Base-by-base conservation (phyloP, 2,888 invertebrate genomes). In the Tillus elongatus region DNA sequence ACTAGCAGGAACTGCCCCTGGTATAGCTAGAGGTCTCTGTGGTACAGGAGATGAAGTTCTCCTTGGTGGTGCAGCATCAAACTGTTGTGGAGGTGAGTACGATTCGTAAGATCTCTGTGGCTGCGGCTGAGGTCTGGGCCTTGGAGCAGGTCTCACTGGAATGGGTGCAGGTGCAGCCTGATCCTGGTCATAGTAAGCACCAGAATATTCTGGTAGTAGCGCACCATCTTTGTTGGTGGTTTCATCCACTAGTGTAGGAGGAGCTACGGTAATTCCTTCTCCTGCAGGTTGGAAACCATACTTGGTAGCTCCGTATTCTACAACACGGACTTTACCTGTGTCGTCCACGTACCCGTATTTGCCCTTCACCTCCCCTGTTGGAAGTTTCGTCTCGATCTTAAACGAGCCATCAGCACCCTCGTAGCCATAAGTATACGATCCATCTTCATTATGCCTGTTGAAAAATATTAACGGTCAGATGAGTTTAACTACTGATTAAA, bases 321-420 rank as follows among this genome's bases (percentile, higher is more conserved):
- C 79, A 1, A 87, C 84, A 26, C 88, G 79, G 1, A 82, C 76
- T 72, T 85, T 75, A 55, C 90, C 79, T 36, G 75, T 70, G 55
- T 86, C 87, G 57, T 89, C 90, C 38, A 82, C 82, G 69, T 88
- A 90, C 2, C 90, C 90, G 58, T 90, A 90, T 62, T 90, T 90
- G 49, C 90, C 90, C 66, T 83, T 85, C 6, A 89, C 89, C 52
- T 88, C 88, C 1, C 89, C 89, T 3, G 74, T 73, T 1, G 80
- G 74, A 12, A 79, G 66, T 62, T 89, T 89, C 6, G 89, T 89
- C 66, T 89, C 90, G 55, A 89, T 89, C 69, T 89, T 88, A 71
- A 89, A 89, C 3, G 84, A 81, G 26, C 89, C 90, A 58, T 91
- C 90, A 15, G 77, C 88, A 2, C 82, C 83, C 59, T 90, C 90